Evolutionary conservation across 1,140 invertebrate species (phyloP).

Genomic region (Hylaeus volcanicus): DNA sequence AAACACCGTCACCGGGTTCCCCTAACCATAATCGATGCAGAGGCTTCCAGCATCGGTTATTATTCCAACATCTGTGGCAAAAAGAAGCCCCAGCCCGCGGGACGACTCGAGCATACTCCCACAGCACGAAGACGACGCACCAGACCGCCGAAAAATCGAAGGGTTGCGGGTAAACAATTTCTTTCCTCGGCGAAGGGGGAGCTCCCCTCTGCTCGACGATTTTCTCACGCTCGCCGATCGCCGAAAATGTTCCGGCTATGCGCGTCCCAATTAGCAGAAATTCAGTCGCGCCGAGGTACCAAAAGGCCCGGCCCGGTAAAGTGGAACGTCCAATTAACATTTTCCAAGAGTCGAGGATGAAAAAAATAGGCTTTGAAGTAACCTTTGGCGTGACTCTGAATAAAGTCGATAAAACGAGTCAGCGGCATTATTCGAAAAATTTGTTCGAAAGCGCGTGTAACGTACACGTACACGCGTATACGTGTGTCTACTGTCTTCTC

Average conservation of each 20-base stretch:
- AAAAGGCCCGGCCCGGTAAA: too few species aligned
- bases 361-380: background rate
- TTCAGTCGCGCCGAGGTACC: slow-evolving; percentile 38
- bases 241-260: slow-evolving; percentile 38
- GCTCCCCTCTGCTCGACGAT: background rate
- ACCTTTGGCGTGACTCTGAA: background rate
- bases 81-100: background rate
- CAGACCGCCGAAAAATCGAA: slow-evolving; percentile 6
- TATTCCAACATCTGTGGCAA: background rate
- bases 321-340: slow-evolving; percentile 78
- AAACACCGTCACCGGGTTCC: too few species aligned
- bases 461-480: too few species aligned
- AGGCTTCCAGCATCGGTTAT: background rate
- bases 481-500: too few species aligned
- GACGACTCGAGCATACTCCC: background rate
- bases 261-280: slow-evolving; percentile 45
- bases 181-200: background rate
- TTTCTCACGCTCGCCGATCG: slow-evolving; percentile 54
- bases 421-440: background rate
- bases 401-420: background rate
- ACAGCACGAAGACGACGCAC: too few species aligned
- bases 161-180: slow-evolving; percentile 26
- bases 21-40: background rate
- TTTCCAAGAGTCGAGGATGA: slow-evolving; percentile 68
- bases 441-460: too few species aligned